These are phyloP conservation scores for Pinctada fucata DNA, from an alignment of 2,888 invertebrate species.

Conservation along the genomic window DNA sequence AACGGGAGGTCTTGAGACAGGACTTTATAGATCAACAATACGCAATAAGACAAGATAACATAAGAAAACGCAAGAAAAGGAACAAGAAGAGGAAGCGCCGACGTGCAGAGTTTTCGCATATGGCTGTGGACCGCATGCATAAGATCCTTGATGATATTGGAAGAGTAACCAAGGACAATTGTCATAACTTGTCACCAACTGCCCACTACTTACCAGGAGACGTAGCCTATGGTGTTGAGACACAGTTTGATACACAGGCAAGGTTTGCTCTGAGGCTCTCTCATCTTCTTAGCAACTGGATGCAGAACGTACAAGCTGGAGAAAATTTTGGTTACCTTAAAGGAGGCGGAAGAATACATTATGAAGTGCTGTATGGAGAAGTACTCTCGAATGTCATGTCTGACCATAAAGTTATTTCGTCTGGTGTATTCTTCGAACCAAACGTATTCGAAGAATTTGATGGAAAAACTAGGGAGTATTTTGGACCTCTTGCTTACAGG, in stretches of 20 bases:
- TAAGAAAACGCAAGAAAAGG: slow-evolving; percentile 13
- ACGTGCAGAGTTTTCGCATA: slow-evolving; percentile 34
- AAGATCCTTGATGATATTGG: slow-evolving; percentile 26
- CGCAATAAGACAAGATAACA: not conserved
- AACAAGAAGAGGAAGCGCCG: slow-evolving; percentile 25
- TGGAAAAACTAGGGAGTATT: slow-evolving; percentile 54
- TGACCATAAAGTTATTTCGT: slow-evolving; percentile 93
- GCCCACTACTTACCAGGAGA: slow-evolving; percentile 84
- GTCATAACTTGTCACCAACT: slow-evolving; percentile 23
- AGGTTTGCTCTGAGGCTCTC: slow-evolving; percentile 94
- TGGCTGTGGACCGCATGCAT: slow-evolving; percentile 34
- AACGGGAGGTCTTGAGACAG: not conserved
- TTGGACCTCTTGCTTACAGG: slow-evolving; percentile 67
- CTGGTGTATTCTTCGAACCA: slow-evolving; percentile 90
- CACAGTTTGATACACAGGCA: slow-evolving; percentile 93
- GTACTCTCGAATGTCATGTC: slow-evolving; percentile 92
- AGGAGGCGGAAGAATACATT: slow-evolving; percentile 45
- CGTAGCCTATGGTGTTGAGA: slow-evolving; percentile 88
- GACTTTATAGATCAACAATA: slow-evolving; percentile 19
- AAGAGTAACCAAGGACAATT: slow-evolving; percentile 31
- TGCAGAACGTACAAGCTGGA: slow-evolving; percentile 80
- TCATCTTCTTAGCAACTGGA: slow-evolving; percentile 94
- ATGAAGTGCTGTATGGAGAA: slow-evolving; percentile 96
- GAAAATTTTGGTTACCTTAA: slow-evolving; percentile 59
- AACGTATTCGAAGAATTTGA: slow-evolving; percentile 88